phyloP scores from a whole-genome alignment of 2,113 vertebrate species.

The Lucifuga dentata region DNA sequence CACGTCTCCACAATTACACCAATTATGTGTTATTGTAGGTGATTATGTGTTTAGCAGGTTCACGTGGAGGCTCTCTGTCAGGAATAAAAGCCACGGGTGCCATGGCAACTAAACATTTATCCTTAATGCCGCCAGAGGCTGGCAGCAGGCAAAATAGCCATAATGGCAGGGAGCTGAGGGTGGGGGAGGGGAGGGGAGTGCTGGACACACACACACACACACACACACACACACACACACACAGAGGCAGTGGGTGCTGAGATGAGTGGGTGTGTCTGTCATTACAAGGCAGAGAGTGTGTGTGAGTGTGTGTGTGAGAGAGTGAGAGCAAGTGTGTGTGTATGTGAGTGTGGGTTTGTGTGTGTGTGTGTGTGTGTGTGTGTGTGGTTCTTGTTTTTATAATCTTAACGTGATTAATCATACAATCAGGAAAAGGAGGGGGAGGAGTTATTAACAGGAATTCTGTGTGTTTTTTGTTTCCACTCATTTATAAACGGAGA shows the following conservation, averaged over 20 bases:
- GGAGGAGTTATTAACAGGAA: no score
- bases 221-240: constrained; percentile 43
- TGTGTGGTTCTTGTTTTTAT: no score
- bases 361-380: no score
- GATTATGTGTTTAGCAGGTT: constrained; percentile 78
- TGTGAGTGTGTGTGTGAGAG: not conserved
- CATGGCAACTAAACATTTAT: constrained; percentile 83
- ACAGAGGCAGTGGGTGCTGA: constrained; percentile 49
- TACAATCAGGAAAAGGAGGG: no score
- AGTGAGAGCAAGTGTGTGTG: constrained; percentile 11
- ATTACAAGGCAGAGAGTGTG: constrained; percentile 7
- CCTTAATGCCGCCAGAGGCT: constrained; percentile 69
- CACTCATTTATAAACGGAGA: no score
- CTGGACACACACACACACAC: constrained; percentile 43
- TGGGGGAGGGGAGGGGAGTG: constrained; percentile 46
- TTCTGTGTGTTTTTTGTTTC: no score
- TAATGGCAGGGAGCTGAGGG: constrained; percentile 69
- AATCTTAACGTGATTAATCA: no score
- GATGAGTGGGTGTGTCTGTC: constrained; percentile 28
- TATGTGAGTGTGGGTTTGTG: no score
- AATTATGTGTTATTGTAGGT: constrained; percentile 81
- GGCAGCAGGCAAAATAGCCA: constrained; percentile 76
- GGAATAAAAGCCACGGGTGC: constrained; percentile 66
- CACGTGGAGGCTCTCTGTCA: constrained; percentile 76
- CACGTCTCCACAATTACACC: constrained; percentile 71